Evolutionary conservation across 2,113 vertebrate genomes (phyloP), one percentile per base, ranked within the genome.

Genomic region (Macroglossus sobrinus): DNA sequence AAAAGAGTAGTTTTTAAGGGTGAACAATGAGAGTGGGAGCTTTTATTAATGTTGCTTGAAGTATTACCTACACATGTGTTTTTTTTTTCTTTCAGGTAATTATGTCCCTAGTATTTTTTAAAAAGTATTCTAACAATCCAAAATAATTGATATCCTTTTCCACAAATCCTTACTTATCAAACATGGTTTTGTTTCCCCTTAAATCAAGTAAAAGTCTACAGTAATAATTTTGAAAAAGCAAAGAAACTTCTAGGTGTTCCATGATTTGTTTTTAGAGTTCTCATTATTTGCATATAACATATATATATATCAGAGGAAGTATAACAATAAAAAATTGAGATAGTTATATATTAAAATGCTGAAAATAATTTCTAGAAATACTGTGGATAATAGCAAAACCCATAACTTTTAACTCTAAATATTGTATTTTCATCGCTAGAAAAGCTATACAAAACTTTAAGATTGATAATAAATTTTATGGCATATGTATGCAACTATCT

Each of bases 351-450:
- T 68, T n/a, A 76, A 72, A 92, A 71, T 4, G 91, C 7, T 78
- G 9, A 95, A 85, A 95, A 40, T 81, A 59, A 84, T 93, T 85
- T 89, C 24, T 89, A 63, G 9, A 84, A 38, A 63, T 80, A 47
- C 2, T 89, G 55, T 90, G 19, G 82, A 71, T 81, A 4, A 74
- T 16, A 79, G 43, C 10, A 64, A 89, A 87, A 90, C 82, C 5
- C 2, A 3, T 89, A 68, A 16, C 1, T 80, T 81, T 72, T 82
- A 81, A 57, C 10, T 86, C 6, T 19, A 78, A 78, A 76, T 69
- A 68, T 19, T 57, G 13, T 61, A 59, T 88, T 82, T 84, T 84
- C 38, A 59, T 93, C 5, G 72, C 19, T 47, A 40, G 7, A 80
- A 85, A 94, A 93, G 16, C 12, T 69, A 38, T 43, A 33, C 0